phyloP scores from a whole-genome alignment of 2,888 invertebrate genomes.

The Caenorhabditis panamensis region DNA sequence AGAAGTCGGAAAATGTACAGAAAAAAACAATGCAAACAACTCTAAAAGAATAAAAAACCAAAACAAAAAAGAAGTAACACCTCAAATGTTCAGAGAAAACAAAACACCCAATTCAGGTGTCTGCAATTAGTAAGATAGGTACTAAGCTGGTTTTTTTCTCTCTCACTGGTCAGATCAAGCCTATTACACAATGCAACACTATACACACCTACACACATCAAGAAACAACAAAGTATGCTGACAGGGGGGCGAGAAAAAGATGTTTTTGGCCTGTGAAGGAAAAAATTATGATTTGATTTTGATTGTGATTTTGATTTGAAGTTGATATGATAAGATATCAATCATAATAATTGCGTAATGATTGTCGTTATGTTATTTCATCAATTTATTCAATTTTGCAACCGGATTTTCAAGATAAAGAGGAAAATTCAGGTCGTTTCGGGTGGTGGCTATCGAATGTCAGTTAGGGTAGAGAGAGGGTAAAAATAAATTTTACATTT shows the following conservation, averaged over 20 bases:
- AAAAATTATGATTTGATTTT: not conserved
- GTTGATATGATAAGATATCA: too few relatives aligned
- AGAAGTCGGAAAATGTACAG: not conserved
- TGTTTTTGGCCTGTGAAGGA: too few relatives aligned
- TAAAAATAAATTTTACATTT: too few relatives aligned
- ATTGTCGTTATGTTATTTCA: constrained; percentile 19
- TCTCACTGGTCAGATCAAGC: too few relatives aligned
- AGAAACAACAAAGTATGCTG: constrained; percentile 1
- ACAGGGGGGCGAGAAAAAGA: not conserved
- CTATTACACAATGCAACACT: constrained; percentile 15
- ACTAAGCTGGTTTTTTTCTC: constrained; percentile 40
- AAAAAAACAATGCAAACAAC: not conserved
- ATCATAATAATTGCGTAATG: not conserved
- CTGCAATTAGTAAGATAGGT: constrained; percentile 37
- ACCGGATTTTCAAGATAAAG: constrained; percentile 13
- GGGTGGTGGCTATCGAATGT: too few relatives aligned
- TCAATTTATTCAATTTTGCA: constrained; percentile 14
- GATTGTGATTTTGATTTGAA: constrained; percentile 7
- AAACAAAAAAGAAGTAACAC: not conserved
- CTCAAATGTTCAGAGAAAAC: not conserved
- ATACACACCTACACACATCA: constrained; percentile 2
- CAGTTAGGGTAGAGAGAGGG: too few relatives aligned
- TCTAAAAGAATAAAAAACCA: constrained; percentile 14
- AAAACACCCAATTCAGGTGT: constrained; percentile 22
- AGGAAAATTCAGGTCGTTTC: not conserved